Conservation (phyloP, 2,797 vertebrate species). For the Arctocebus calabarensis region DNA sequence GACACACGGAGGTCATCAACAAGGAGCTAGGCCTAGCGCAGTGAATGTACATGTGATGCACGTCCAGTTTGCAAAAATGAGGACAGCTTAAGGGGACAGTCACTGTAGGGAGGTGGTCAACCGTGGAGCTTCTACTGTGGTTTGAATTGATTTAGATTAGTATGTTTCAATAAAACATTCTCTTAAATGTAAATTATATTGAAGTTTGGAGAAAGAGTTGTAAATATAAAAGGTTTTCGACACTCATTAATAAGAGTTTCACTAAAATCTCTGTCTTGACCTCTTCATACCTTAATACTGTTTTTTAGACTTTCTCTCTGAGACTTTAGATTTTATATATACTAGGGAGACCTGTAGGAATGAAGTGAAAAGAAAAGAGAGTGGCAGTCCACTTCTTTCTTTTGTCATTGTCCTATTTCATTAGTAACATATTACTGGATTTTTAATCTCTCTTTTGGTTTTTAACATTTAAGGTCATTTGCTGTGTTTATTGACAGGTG, state of each 20-base stretch:
- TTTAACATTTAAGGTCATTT: conserved; percentile 70
- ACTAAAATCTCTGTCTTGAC: not conserved
- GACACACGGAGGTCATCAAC: too few species aligned
- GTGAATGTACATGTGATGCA: too few species aligned
- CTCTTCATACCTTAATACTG: not conserved
- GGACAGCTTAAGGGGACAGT: too few species aligned
- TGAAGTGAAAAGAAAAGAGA: not conserved
- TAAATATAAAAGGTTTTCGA: not conserved
- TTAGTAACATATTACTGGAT: not conserved
- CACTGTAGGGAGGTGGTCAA: too few species aligned
- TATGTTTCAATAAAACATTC: conserved; percentile 45
- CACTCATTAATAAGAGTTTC: not conserved
- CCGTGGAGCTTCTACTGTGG: too few species aligned
- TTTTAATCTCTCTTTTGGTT: conserved; percentile 55
- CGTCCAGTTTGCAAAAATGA: too few species aligned
- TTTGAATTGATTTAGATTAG: conserved; percentile 19
- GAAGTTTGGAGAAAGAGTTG: not conserved
- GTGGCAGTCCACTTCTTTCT: not conserved
- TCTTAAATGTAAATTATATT: conserved; percentile 26
- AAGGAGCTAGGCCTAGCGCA: too few species aligned
- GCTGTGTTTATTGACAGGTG: conserved; percentile 89
- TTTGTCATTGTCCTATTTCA: not conserved
- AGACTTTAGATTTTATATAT: not conserved
- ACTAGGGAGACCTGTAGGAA: not conserved
- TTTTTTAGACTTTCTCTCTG: not conserved